Evolutionary conservation across 2,113 vertebrate genomes (phyloP).

Genomic region (Desmodus rotundus): DNA sequence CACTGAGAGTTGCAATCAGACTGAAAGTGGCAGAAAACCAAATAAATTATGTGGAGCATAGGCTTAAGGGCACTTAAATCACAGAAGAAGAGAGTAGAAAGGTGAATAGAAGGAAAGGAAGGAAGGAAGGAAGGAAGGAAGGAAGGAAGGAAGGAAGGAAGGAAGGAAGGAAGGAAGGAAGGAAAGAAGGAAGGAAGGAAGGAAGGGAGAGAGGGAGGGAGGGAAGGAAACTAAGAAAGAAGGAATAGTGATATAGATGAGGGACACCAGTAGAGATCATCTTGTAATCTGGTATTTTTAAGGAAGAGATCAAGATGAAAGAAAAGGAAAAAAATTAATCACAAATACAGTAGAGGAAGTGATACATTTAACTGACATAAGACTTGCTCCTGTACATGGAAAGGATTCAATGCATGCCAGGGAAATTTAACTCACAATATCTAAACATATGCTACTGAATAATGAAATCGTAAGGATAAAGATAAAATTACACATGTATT

Average conservation of each 20-base stretch:
- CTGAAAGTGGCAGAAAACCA: background rate
- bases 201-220: background rate
- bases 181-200: background rate
- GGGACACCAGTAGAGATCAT: background rate
- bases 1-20: background rate
- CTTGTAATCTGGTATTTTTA: background rate
- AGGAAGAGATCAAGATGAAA: background rate
- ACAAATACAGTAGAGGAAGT: background rate
- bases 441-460: background rate
- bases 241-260: background rate
- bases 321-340: background rate
- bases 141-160: background rate
- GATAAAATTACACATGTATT: background rate
- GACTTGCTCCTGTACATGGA: background rate
- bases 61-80: background rate
- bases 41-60: background rate
- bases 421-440: background rate
- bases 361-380: background rate
- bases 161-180: rapidly evolving
- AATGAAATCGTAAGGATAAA: background rate
- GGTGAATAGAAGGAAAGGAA: rapidly evolving
- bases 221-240: background rate
- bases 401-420: background rate
- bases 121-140: rapidly evolving
- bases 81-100: background rate